phyloP scores from a whole-genome alignment of 2,113 vertebrate species.

The Pelusios castaneus region DNA sequence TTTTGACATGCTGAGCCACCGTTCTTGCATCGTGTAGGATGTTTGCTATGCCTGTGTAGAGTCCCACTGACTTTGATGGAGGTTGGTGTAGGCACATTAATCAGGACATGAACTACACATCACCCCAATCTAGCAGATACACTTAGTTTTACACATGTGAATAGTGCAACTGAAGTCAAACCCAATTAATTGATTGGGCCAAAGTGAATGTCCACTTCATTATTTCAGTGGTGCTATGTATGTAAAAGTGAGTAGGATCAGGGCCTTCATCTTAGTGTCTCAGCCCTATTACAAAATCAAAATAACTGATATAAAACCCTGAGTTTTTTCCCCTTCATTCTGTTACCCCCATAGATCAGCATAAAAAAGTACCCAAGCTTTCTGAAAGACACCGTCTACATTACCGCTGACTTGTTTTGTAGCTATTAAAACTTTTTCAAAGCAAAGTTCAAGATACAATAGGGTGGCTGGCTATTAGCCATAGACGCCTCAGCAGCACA shows the following conservation, averaged over 20 bases:
- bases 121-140: slow-evolving; percentile 34
- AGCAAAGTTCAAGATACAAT: slow-evolving; percentile 14
- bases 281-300: not conserved
- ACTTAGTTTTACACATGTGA: slow-evolving; percentile 28
- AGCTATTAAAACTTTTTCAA: slow-evolving; percentile 43
- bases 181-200: slow-evolving; percentile 23
- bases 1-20: not conserved
- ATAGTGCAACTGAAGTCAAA: slow-evolving; percentile 39
- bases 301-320: slow-evolving; percentile 16
- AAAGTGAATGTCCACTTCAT: slow-evolving; percentile 50
- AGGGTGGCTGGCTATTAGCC: slow-evolving; percentile 53
- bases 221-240: not conserved
- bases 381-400: slow-evolving; percentile 13
- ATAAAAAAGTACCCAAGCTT: slow-evolving; percentile 27
- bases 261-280: not conserved
- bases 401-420: slow-evolving; percentile 29
- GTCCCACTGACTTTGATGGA: not conserved
- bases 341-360: not conserved
- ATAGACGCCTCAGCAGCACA: slow-evolving; percentile 11
- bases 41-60: not conserved
- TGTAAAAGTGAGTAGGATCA: not conserved
- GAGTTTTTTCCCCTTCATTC: not conserved
- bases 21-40: not conserved
- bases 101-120: not conserved
- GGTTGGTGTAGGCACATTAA: slow-evolving; percentile 9